These are phyloP conservation scores for Mormyrus hasselquistii DNA, from an alignment of 2,797 vertebrate species.

Conservation along the genomic window DNA sequence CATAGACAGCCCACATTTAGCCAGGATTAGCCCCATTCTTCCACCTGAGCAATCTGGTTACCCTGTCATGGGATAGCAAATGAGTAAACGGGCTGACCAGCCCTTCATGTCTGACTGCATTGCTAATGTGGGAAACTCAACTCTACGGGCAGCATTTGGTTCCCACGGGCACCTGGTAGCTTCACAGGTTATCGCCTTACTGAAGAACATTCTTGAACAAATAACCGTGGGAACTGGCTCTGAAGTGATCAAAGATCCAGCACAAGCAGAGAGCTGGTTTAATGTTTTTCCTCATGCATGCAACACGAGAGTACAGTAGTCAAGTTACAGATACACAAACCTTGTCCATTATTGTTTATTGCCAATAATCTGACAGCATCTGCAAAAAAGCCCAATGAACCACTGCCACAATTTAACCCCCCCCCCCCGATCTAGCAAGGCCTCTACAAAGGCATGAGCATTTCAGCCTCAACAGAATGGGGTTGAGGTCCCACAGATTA, in stretches of 20 bases:
- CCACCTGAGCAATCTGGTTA: conserved; percentile 57
- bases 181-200: conserved; percentile 52
- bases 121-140: conserved; percentile 71
- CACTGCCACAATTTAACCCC: background rate
- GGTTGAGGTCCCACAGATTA: background rate
- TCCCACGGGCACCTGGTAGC: conserved; percentile 64
- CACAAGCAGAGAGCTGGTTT: conserved; percentile 52
- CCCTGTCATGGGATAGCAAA: conserved; percentile 64
- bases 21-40: conserved; percentile 50
- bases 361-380: conserved; percentile 26
- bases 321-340: conserved; percentile 26
- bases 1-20: conserved; percentile 55
- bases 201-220: conserved; percentile 51
- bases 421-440: background rate
- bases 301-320: conserved; percentile 31
- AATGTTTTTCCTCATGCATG: conserved; percentile 46
- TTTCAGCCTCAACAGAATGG: background rate
- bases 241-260: conserved; percentile 39
- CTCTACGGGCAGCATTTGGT: conserved; percentile 48
- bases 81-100: conserved; percentile 55
- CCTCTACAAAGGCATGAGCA: background rate
- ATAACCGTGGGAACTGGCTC: conserved; percentile 67
- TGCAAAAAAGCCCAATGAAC: background rate
- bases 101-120: conserved; percentile 48
- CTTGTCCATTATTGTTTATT: background rate